Evolutionary conservation across 2,113 vertebrate species (phyloP), one percentile per base, ranked within the genome.

Genomic region (Callipepla squamata): DNA sequence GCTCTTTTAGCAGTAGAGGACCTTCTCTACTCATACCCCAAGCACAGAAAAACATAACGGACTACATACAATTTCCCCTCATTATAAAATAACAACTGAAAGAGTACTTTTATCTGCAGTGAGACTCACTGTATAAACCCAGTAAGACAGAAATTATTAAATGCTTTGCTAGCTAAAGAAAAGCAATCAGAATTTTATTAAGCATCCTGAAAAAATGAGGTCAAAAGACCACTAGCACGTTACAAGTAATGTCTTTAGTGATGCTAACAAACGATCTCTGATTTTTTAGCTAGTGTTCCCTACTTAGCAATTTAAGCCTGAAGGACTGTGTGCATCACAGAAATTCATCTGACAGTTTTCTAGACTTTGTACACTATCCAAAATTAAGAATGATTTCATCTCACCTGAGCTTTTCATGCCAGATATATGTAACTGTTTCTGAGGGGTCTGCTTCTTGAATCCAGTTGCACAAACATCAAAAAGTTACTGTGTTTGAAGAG

Each of bases 161-260:
- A 34, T 77, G 47, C 57, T 93, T 79, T 72, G 75, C 48, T 73
- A 80, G 55, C 36, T 75, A 67, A 75, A 92, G 80, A 67, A 86
- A 83, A 86, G 8, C 45, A 61, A 74, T 23, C 28, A 57, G 17
- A 47, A 78, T 80, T 90, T 93, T 67, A 83, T 59, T 72, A 63
- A 45, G 18, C 25, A 50, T 36, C n/a, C 32, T 61, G 34, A 80
- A 82, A 85, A 63, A 80, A 13, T 1, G 1, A 88, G n/a, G 28
- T 69, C 32, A 68, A 55, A 95, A 77, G 21, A 77, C 34, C 34
- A 80, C 6, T 3, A 51, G 20, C 16, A 7, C 65, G 53, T 53
- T 72, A 58, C 30, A 84, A 84, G 34, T 17, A 63, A 57, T 22
- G 69, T 51, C 30, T 77, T 80, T 19, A 74, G 47, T 7, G 14